Conservation (phyloP, 2,113 vertebrate species). For the Paedocypris sp. region DNA sequence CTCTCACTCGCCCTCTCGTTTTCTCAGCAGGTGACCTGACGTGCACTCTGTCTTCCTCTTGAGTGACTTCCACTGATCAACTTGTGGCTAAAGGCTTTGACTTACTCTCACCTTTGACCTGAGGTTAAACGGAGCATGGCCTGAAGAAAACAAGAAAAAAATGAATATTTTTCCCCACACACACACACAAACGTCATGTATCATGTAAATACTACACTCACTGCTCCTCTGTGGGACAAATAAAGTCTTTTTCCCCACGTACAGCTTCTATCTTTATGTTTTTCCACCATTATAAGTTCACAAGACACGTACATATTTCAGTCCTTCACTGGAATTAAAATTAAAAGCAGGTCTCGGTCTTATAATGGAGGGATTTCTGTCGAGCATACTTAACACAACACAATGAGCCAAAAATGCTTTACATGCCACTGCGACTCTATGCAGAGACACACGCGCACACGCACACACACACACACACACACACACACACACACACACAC, state of each 20-base stretch:
- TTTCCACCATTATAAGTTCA: no score
- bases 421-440: constrained; percentile 46
- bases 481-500: constrained; percentile 21
- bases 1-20: background rate
- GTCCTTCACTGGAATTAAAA: no score
- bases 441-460: constrained; percentile 32
- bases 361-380: constrained; percentile 31
- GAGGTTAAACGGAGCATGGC: background rate
- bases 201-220: no score
- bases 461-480: constrained; percentile 28
- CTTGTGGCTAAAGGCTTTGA: background rate
- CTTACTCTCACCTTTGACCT: background rate
- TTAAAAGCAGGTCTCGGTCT: no score
- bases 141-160: no score
- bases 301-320: no score
- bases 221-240: no score
- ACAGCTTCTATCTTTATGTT: no score
- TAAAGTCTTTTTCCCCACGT: no score
- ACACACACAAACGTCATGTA: no score
- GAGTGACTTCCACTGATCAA: constrained; percentile 1
- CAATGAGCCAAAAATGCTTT: constrained; percentile 41
- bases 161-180: no score
- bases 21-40: background rate
- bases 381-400: constrained; percentile 41
- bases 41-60: background rate